These are phyloP conservation scores for Auanema sp. DNA, from an alignment of 2,888 invertebrate genomes.

Conservation along the genomic window DNA sequence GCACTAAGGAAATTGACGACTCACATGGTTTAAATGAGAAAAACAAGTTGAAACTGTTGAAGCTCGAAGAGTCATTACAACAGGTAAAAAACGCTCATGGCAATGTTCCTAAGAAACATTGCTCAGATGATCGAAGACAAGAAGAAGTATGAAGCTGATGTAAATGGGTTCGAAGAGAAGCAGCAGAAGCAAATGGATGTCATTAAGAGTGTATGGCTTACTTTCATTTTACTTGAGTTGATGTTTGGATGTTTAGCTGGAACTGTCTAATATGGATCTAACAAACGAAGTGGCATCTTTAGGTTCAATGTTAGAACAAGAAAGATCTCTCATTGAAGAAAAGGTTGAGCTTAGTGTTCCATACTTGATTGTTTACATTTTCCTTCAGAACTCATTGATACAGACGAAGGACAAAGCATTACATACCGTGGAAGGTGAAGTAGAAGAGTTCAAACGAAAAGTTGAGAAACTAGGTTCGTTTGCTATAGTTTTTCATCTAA, in stretches of 20 bases:
- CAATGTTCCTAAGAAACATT: too few relatives aligned
- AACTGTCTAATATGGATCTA: slow-evolving; percentile 36
- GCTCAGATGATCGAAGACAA: slow-evolving; percentile 33
- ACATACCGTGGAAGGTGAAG: slow-evolving; percentile 22
- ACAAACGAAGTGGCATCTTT: slow-evolving; percentile 42
- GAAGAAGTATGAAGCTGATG: slow-evolving; percentile 27
- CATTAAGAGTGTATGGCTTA: slow-evolving; percentile 27
- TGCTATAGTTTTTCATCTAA: not conserved
- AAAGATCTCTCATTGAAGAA: slow-evolving; percentile 24
- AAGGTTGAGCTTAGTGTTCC: slow-evolving; percentile 19
- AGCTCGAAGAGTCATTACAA: slow-evolving; percentile 35
- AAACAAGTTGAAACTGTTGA: slow-evolving; percentile 30
- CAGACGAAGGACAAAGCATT: slow-evolving; percentile 23
- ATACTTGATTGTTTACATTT: not conserved
- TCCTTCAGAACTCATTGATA: slow-evolving; percentile 23
- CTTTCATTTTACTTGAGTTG: not conserved
- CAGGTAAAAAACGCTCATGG: slow-evolving; percentile 19
- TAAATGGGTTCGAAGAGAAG: slow-evolving; percentile 34
- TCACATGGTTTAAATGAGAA: slow-evolving; percentile 32
- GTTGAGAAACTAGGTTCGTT: not conserved
- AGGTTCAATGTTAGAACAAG: slow-evolving; percentile 37
- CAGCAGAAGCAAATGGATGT: slow-evolving; percentile 24
- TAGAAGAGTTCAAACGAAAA: slow-evolving; percentile 19
- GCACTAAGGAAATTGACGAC: slow-evolving; percentile 16
- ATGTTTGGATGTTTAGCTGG: slow-evolving; percentile 23